Base-by-base conservation (phyloP, 2,113 vertebrate species). In the Myotis brandtii region DNA sequence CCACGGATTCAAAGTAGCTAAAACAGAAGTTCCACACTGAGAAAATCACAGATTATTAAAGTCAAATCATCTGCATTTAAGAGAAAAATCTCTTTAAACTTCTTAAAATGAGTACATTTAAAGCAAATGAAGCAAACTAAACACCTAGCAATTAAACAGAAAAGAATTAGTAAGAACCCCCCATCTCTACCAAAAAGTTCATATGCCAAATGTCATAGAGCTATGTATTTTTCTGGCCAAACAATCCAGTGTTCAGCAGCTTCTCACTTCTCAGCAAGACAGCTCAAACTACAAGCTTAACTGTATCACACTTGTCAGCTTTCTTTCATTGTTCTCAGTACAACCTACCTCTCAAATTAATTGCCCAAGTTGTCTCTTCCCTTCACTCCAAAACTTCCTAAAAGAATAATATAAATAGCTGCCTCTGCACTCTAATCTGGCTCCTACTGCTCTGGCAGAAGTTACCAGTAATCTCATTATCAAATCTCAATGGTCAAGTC, bases 71-170 rank as follows among this genome's bases (percentile, higher is more conserved):
- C 56, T 81, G 18, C 52, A 93, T 66, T 37, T 90, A 82, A 95
- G 93, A 37, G 18, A 91, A 88, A 93, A 56, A n/a, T 6, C 4
- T n/a, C 79, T 81, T 86, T 75, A 77, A 86, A 81, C 13, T 86
- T 90, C 48, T 87, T 93, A 43, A 90, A 92, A 72, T 84, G 32
- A 73, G 18, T n/a, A 37, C 6, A 87, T 67, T 92, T 92, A 85
- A 97, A 82, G 40, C 37, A 91, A 89, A 95, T n/a, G 9, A 40
- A 73, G 56, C 17, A 72, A 96, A 86, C 34, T 43, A 92, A 94
- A 79, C 34, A 92, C 8, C 23, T 37, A 75, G n/a, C 11, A 85
- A 85, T 20, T 46, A 56, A 62, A 84, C 14, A 88, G 30, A 62
- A 48, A 93, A 86, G 21, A 54, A 93, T 52, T 84, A 86, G n/a